Evolutionary conservation across 2,113 vertebrate genomes (phyloP).

Genomic region (Rhinolophus sinicus): DNA sequence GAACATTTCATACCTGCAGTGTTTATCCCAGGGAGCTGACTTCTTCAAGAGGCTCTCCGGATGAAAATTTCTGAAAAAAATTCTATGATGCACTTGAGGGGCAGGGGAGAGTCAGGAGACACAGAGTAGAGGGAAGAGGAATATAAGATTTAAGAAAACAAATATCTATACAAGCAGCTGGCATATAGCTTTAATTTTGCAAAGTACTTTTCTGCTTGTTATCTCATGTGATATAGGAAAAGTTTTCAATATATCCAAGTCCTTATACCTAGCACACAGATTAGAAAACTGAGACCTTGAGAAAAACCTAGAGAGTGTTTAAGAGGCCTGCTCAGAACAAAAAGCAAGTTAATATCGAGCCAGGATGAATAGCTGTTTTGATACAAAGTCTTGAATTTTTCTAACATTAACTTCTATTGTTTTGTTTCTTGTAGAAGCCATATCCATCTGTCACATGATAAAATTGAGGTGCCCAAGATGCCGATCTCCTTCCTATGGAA

Average conservation of each 20-base stretch:
- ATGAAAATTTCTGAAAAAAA: neutral
- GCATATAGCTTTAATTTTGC: neutral
- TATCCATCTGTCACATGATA: neutral
- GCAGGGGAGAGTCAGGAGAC: accelerated
- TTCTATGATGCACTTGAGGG: neutral
- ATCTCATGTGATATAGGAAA: neutral
- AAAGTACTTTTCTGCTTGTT: neutral
- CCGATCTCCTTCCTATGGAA: neutral
- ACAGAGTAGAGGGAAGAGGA: neutral
- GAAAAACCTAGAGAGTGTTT: neutral
- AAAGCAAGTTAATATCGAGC: neutral
- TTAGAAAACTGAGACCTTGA: neutral
- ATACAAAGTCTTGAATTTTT: neutral
- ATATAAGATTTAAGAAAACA: neutral
- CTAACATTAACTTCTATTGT: neutral
- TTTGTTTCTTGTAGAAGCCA: neutral
- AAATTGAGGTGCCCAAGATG: neutral
- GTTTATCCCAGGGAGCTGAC: neutral
- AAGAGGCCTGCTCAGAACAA: neutral
- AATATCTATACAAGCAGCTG: neutral
- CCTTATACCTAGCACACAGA: neutral
- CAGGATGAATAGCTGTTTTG: neutral
- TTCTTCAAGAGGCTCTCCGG: neutral
- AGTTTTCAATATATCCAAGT: neutral
- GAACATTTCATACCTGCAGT: neutral